Evolutionary conservation across 2,797 vertebrate species (phyloP).

Genomic region (Sparus aurata): DNA sequence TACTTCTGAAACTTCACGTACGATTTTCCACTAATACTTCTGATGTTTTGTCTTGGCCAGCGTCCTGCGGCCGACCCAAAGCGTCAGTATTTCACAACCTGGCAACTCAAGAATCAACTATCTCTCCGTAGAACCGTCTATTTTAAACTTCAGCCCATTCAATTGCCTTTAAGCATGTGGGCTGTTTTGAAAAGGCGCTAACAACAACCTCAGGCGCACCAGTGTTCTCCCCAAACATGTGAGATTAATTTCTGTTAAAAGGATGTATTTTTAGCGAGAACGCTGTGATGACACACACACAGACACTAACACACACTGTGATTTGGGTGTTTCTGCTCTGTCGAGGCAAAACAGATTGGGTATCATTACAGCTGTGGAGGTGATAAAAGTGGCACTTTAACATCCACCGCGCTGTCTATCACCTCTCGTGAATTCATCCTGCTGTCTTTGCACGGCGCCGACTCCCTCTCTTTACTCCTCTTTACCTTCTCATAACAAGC

Average conservation of each 20-base stretch:
- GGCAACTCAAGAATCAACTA: too few species aligned
- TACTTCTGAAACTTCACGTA: not conserved
- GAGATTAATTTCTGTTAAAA: constrained; percentile 1
- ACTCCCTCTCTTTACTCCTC: constrained; percentile 10
- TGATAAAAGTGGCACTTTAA: constrained; percentile 40
- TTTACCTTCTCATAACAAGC: constrained; percentile 4
- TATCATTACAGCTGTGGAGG: constrained; percentile 38
- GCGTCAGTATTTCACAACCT: too few species aligned
- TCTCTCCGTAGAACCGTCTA: too few species aligned
- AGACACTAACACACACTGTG: not conserved
- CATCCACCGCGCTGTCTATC: constrained; percentile 1
- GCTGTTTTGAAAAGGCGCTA: not conserved
- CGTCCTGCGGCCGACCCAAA: too few species aligned
- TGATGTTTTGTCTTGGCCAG: too few species aligned
- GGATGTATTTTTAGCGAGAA: not conserved
- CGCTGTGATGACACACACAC: not conserved
- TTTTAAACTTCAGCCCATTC: too few species aligned
- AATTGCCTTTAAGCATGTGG: not conserved
- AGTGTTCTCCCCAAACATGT: constrained; percentile 2
- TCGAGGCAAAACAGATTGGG: constrained; percentile 36
- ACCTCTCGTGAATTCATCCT: constrained; percentile 33
- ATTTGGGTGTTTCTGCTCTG: constrained; percentile 11
- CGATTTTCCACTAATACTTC: not conserved
- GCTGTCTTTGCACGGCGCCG: constrained; percentile 12
- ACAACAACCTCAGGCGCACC: not conserved